Percentiles rank a stretch among this genome's conserved stretches.
Conservation (phyloP, 2,888 invertebrate genomes). For the Pyrochroa serraticornis region DNA sequence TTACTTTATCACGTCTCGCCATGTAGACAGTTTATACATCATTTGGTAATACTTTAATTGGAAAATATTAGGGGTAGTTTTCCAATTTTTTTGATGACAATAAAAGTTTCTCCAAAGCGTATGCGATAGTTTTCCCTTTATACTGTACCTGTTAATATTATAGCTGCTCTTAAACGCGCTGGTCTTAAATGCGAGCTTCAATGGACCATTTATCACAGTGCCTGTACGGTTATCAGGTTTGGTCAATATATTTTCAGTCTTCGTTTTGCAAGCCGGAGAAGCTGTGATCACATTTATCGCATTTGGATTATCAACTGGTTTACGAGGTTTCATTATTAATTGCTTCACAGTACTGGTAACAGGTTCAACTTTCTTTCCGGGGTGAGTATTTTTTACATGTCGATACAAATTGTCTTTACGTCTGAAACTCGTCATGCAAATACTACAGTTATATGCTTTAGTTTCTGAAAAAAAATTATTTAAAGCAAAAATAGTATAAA, state of each 20-base stretch:
- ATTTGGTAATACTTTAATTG: no score
- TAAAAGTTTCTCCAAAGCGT: no score
- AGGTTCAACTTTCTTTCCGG: conserved; percentile 55
- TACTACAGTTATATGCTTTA: conserved; percentile 72
- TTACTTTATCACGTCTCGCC: no score
- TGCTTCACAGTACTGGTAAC: conserved; percentile 43
- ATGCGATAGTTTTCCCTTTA: no score
- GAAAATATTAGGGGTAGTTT: no score
- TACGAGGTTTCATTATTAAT: conserved; percentile 19
- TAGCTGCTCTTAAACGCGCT: conserved; percentile 56
- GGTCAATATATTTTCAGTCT: conserved; percentile 20
- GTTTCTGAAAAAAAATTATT: conserved; percentile 60
- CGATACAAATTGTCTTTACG: conserved; percentile 80
- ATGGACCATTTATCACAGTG: conserved; percentile 61
- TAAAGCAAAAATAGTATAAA: conserved; percentile 1
- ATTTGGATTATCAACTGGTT: conserved; percentile 54
- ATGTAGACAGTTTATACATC: no score
- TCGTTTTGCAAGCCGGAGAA: conserved; percentile 42
- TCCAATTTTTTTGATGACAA: no score
- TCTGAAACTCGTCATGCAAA: conserved; percentile 73
- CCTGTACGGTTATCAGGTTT: conserved; percentile 50
- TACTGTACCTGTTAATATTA: conserved; percentile 54
- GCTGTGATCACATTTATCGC: conserved; percentile 57
- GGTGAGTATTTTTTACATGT: conserved; percentile 78
- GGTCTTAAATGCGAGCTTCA: conserved; percentile 59